Evolutionary conservation across 2,888 invertebrate species (phyloP), one percentile per base, ranked within the genome.

Genomic region (Zonitis immaculata): DNA sequence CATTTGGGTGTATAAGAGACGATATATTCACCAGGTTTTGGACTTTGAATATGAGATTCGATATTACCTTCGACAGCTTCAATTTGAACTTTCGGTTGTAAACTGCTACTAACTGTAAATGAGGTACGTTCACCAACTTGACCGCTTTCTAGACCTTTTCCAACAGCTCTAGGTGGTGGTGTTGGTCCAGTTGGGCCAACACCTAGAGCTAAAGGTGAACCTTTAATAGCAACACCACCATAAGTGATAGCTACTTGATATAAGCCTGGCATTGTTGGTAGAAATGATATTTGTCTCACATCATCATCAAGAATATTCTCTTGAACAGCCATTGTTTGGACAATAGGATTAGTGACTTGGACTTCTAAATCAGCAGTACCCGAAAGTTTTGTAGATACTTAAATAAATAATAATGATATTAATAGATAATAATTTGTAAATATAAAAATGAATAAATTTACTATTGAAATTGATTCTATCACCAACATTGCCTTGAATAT

Each of bases 1-100:
- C 92, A 91, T 0, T 89, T 83, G 0, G 97, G 95, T 1, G 89
- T 86, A 75, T 95, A 98, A 0, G 91, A 88, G 44, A 95, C 91
- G 57, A 88, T 86, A 84, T 91, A 95, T 61, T 91, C 89, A 1
- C 91, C 89, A 73, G 81, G 88, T 76, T 76, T 76, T 3, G 73
- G 72, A 51, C 68, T 69, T 54, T 76, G 76, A 44, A 75, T 71
- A 47, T 75, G 74, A 73, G 79, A 86, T 70, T 82, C 91, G 68
- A 86, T 76, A n/a, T 74, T 74, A 5, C 78, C 74, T 73, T 81
- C 67, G 63, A 77, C 72, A 3, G 76, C 75, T 62, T 77, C 77
- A 9, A 76, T 71, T 77, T 86, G 85, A 18, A 87, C 84, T 67
- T 82, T 82, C 2, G 87, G 87, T 61, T 82, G 78, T 4, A 79